Conservation (phyloP, 2,113 vertebrate species). For the Aldabrachelys gigantea region DNA sequence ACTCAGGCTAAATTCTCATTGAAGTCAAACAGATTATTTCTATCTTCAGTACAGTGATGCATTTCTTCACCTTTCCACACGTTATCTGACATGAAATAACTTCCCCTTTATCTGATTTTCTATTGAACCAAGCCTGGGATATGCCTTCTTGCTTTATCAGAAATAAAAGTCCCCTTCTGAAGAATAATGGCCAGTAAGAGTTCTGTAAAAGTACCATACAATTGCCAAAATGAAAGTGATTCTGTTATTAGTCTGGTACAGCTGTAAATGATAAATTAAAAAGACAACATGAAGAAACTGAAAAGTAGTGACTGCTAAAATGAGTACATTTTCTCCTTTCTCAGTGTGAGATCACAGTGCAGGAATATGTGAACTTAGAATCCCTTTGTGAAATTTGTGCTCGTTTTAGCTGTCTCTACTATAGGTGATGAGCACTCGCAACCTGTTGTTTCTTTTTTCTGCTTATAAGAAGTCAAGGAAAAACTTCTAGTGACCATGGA, state of each 20-base stretch:
- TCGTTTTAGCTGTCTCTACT: constrained; percentile 55
- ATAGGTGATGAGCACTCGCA: constrained; percentile 51
- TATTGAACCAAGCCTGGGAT: constrained; percentile 10
- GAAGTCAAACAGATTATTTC: neutral
- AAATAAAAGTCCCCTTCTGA: constrained; percentile 26
- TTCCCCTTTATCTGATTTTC: constrained; percentile 4
- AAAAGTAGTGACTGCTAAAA: constrained; percentile 66
- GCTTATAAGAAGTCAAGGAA: neutral
- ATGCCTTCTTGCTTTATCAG: constrained; percentile 28
- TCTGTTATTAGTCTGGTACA: constrained; percentile 49
- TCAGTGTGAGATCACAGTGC: constrained; percentile 59
- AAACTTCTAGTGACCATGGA: constrained; percentile 5
- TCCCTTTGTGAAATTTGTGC: constrained; percentile 61
- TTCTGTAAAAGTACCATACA: constrained; percentile 31
- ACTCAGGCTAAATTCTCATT: constrained; percentile 20
- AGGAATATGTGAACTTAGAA: constrained; percentile 57
- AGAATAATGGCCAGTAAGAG: constrained; percentile 13
- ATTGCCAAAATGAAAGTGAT: neutral
- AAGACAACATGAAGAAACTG: constrained; percentile 56
- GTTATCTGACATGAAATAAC: constrained; percentile 26
- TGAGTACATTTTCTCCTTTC: constrained; percentile 55
- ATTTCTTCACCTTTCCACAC: neutral
- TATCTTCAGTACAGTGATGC: neutral
- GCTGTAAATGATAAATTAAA: constrained; percentile 68
- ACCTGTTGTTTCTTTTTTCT: constrained; percentile 48